Conservation (phyloP, 1,140 invertebrate species). For the Meteorus sp. region DNA sequence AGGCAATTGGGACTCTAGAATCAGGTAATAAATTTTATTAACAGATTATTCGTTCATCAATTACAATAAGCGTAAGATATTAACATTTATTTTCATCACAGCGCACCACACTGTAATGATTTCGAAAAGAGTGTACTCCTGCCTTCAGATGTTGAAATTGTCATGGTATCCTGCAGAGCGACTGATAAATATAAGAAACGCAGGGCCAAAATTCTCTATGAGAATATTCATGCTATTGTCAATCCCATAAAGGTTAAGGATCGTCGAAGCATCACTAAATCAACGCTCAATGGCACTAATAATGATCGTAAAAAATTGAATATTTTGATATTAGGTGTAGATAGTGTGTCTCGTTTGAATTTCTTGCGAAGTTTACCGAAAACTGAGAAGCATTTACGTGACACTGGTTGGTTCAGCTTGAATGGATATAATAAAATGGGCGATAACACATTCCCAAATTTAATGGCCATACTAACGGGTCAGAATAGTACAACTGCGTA, state of each 20-base stretch:
- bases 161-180: conserved; percentile 54
- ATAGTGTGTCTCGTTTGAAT: conserved; percentile 80
- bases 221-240: conserved; percentile 59
- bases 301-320: conserved; percentile 58
- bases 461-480: conserved; percentile 77
- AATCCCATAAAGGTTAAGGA: conserved; percentile 47
- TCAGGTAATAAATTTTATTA: conserved; percentile 53
- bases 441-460: conserved; percentile 82
- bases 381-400: conserved; percentile 67
- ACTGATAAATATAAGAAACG: conserved; percentile 38
- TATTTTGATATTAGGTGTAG: conserved; percentile 77
- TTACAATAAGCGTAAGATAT: conserved; percentile 5
- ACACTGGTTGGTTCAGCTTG: conserved; percentile 62
- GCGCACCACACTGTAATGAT: conserved; percentile 51
- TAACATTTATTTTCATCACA: conserved; percentile 27
- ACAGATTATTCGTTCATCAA: not conserved
- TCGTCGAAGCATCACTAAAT: conserved; percentile 31
- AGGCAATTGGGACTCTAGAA: conserved; percentile 51
- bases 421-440: conserved; percentile 71
- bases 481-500: conserved; percentile 57
- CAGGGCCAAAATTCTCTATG: conserved; percentile 46
- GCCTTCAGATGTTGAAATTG: conserved; percentile 47
- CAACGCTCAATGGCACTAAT: conserved; percentile 25
- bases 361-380: conserved; percentile 75
- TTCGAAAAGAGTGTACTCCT: conserved; percentile 50